These are phyloP conservation scores for Oasisia sp. DNA, from an alignment of 2,888 invertebrate species.

Conservation along the genomic window DNA sequence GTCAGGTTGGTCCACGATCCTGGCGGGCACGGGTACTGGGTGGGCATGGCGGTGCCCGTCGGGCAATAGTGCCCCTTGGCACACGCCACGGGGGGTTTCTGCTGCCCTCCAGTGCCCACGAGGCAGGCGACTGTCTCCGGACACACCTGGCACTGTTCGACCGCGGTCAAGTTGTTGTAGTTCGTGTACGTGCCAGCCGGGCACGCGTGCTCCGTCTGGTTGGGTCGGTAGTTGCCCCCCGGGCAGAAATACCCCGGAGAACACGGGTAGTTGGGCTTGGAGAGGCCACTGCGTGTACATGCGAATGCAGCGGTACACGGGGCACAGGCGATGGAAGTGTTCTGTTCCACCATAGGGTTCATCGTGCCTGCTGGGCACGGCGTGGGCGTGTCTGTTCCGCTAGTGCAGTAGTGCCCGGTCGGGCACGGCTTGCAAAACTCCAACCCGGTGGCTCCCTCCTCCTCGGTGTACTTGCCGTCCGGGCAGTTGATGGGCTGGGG, in stretches of 20 bases:
- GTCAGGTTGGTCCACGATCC: slow-evolving; percentile 59
- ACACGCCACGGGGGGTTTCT: slow-evolving; percentile 59
- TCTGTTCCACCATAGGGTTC: slow-evolving; percentile 48
- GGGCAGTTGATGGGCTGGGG: slow-evolving; percentile 51
- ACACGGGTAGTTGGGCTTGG: slow-evolving; percentile 55
- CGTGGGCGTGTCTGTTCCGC: slow-evolving; percentile 46
- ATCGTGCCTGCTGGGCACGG: slow-evolving; percentile 57
- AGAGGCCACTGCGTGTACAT: slow-evolving; percentile 54
- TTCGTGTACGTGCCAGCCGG: slow-evolving; percentile 58
- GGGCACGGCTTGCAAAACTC: slow-evolving; percentile 52
- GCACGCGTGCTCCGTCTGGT: slow-evolving; percentile 58
- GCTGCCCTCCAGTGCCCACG: slow-evolving; percentile 58
- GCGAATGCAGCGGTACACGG: slow-evolving; percentile 55
- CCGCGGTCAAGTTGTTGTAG: slow-evolving; percentile 56
- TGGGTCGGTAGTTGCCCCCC: slow-evolving; percentile 54
- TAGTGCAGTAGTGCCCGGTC: slow-evolving; percentile 45
- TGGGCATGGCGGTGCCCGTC: slow-evolving; percentile 50
- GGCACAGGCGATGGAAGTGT: slow-evolving; percentile 44
- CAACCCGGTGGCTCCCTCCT: slow-evolving; percentile 50
- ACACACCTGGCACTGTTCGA: slow-evolving; percentile 56
- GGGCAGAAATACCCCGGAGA: slow-evolving; percentile 62
- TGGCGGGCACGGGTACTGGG: slow-evolving; percentile 59
- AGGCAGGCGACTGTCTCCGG: slow-evolving; percentile 52
- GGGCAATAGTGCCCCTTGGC: slow-evolving; percentile 60
- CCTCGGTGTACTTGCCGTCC: slow-evolving; percentile 58